A percentile compares a stretch with the other conserved stretches of the same genome.
phyloP scores from a whole-genome alignment of 1,140 invertebrate genomes.

The Colletes latitarsis region DNA sequence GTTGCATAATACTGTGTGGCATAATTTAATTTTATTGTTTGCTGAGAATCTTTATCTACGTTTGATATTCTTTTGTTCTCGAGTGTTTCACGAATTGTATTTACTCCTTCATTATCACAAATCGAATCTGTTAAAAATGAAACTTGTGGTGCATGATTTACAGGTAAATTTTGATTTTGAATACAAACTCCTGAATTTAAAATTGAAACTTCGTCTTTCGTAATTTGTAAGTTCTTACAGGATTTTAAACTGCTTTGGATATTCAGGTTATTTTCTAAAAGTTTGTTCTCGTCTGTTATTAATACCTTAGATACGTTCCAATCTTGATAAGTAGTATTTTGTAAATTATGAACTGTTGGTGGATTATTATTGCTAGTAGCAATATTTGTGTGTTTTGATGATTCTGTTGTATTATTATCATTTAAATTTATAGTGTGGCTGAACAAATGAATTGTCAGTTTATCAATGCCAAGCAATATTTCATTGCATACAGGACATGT shows the following conservation, averaged over 20 bases:
- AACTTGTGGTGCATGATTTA: slow-evolving; percentile 20
- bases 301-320: slow-evolving; percentile 49
- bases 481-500: slow-evolving; percentile 90
- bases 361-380: slow-evolving; percentile 8
- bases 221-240: slow-evolving; percentile 1
- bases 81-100: slow-evolving; percentile 13
- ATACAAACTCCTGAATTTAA: slow-evolving; percentile 24
- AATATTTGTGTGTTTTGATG: slow-evolving; percentile 33
- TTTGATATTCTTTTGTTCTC: slow-evolving; percentile 2
- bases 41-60: slow-evolving; percentile 2
- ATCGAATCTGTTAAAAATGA: slow-evolving; percentile 34
- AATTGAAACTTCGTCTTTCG: slow-evolving; percentile 6
- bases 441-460: slow-evolving; percentile 92
- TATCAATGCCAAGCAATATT: slow-evolving; percentile 88
- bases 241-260: slow-evolving; percentile 15
- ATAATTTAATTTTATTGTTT: slow-evolving; percentile 36
- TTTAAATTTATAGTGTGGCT: slow-evolving; percentile 82
- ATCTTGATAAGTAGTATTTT: slow-evolving; percentile 41
- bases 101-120: slow-evolving; percentile 28
- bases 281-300: slow-evolving; percentile 20
- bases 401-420: slow-evolving; percentile 41
- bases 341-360: slow-evolving; percentile 5
- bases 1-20: slow-evolving; percentile 32
- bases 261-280: slow-evolving; percentile 16
- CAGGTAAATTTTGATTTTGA: slow-evolving; percentile 15